A percentile compares a stretch with the other conserved stretches of the same genome.
phyloP scores from a whole-genome alignment of 2,113 vertebrate genomes.

The Coregonus clupeaformis region DNA sequence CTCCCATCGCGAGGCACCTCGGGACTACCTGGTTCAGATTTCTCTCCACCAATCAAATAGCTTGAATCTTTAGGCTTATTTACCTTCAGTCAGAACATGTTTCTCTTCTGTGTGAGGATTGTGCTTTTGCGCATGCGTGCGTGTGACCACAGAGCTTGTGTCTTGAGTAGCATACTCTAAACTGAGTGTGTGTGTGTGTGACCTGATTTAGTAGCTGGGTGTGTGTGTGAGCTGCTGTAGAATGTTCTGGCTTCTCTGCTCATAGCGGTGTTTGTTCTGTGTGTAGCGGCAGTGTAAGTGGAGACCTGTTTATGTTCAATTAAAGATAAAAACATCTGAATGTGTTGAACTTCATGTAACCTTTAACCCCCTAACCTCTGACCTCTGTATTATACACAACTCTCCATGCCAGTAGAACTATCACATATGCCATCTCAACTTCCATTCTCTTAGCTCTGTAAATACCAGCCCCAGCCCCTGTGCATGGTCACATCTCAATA shows the following conservation, averaged over 20 bases:
- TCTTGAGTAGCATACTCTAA: constrained; percentile 32
- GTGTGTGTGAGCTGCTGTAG: constrained; percentile 34
- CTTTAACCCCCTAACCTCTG: constrained; percentile 24
- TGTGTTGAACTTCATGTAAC: constrained; percentile 28
- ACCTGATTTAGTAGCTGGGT: too few species aligned
- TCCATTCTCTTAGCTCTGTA: constrained; percentile 49
- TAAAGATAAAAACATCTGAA: constrained; percentile 29
- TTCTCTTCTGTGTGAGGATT: constrained; percentile 35
- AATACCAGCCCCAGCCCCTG: constrained; percentile 34
- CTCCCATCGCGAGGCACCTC: not conserved
- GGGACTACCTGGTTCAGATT: too few species aligned
- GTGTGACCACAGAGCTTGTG: constrained; percentile 37
- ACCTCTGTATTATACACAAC: constrained; percentile 40
- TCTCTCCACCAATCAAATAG: constrained; percentile 22
- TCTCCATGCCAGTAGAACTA: constrained; percentile 27
- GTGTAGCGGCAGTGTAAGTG: constrained; percentile 53
- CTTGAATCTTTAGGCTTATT: constrained; percentile 25
- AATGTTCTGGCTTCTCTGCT: constrained; percentile 55
- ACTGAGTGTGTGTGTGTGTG: constrained; percentile 33
- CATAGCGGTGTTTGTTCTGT: constrained; percentile 55
- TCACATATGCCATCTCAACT: constrained; percentile 1
- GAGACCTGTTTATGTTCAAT: constrained; percentile 35
- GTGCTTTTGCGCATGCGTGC: constrained; percentile 33
- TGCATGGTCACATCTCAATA: not conserved
- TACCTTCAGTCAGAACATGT: constrained; percentile 24